phyloP scores from a whole-genome alignment of 2,888 invertebrate species.

The Ennomos erosarius region DNA sequence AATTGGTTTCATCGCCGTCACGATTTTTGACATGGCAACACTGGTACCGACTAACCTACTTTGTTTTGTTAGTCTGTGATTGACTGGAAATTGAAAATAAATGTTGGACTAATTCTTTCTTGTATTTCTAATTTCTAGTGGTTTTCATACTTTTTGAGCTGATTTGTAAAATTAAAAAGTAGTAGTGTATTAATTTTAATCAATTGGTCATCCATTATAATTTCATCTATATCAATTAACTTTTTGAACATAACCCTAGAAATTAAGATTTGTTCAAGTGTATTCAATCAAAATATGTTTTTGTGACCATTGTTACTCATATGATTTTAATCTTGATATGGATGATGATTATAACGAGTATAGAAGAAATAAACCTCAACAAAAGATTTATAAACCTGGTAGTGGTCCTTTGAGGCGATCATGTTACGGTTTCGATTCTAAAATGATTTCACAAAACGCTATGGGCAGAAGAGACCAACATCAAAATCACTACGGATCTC shows the following conservation, averaged over 20 bases:
- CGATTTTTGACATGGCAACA: no score
- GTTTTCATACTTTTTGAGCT: conserved; percentile 11
- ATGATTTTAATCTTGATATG: conserved; percentile 73
- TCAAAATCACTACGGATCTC: conserved; percentile 70
- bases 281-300: conserved; percentile 47
- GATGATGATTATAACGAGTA: conserved; percentile 84
- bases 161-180: conserved; percentile 9
- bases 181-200: conserved; percentile 11
- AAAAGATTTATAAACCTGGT: conserved; percentile 90
- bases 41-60: no score
- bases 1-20: no score
- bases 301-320: conserved; percentile 55
- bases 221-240: conserved; percentile 24
- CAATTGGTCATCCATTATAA: conserved; percentile 27
- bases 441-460: conserved; percentile 80
- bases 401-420: conserved; percentile 90
- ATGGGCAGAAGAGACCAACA: conserved; percentile 62
- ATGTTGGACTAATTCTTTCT: conserved; percentile 14
- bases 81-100: conserved; percentile 31
- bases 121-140: conserved; percentile 2
- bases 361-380: conserved; percentile 88
- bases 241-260: conserved; percentile 38
- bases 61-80: conserved; percentile 8
- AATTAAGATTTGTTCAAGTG: conserved; percentile 35
- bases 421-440: conserved; percentile 84